These are phyloP conservation scores for Acheta domesticus DNA, from an alignment of 2,888 invertebrate species.

Conservation along the genomic window DNA sequence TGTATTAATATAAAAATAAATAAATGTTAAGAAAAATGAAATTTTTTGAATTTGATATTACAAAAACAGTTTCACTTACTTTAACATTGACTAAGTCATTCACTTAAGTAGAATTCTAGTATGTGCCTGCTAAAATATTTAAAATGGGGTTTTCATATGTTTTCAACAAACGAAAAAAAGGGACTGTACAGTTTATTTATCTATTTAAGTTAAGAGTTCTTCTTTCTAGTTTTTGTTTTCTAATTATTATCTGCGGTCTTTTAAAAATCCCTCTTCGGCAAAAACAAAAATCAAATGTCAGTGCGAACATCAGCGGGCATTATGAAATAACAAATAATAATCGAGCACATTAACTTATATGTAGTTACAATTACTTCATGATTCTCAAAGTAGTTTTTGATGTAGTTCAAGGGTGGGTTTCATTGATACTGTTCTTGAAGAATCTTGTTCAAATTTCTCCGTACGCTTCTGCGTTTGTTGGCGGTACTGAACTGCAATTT, in stretches of 20 bases:
- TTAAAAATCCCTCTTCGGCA: background rate
- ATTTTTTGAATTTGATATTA: background rate
- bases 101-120: background rate
- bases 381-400: no score
- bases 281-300: background rate
- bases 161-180: background rate
- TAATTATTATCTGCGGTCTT: constrained; percentile 1
- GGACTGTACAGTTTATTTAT: background rate
- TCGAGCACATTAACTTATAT: no score
- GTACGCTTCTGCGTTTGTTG: no score
- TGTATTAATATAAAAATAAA: background rate
- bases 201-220: background rate
- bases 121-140: background rate
- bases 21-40: background rate
- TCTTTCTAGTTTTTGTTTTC: background rate
- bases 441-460: no score
- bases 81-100: background rate
- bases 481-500: no score
- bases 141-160: background rate
- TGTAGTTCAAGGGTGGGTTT: no score
- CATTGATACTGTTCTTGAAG: no score
- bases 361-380: no score
- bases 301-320: background rate
- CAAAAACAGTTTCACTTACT: background rate
- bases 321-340: no score